Percentiles rank a stretch among this genome's conserved stretches.
Evolutionary conservation across 2,113 vertebrate genomes (phyloP).

Genomic region (Xiphias gladius): DNA sequence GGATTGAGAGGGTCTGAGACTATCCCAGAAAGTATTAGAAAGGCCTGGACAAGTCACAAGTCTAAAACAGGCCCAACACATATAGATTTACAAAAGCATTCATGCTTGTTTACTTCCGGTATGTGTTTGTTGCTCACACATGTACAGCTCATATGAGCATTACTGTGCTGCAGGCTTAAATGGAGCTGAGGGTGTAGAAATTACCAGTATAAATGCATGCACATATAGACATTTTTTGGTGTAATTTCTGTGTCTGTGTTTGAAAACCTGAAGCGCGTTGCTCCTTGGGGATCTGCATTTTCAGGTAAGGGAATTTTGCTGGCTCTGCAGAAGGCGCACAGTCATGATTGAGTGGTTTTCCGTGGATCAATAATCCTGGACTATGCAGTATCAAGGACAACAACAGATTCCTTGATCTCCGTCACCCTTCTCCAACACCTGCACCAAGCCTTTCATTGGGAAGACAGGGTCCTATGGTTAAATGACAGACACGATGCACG

Average conservation of each 20-base stretch:
- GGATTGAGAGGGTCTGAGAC: neutral
- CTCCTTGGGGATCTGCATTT: slow-evolving; percentile 36
- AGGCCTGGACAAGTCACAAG: slow-evolving; percentile 1
- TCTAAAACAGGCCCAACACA: slow-evolving; percentile 7
- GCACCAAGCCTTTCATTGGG: slow-evolving; percentile 32
- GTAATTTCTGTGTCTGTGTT: slow-evolving; percentile 21
- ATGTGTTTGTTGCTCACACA: neutral
- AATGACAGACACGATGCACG: slow-evolving; percentile 54
- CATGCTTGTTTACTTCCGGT: neutral
- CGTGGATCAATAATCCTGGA: slow-evolving; percentile 74
- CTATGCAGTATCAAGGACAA: slow-evolving; percentile 73
- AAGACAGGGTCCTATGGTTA: slow-evolving; percentile 50
- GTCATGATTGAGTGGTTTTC: slow-evolving; percentile 74
- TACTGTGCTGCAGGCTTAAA: neutral
- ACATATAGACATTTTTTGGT: neutral
- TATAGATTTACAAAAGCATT: slow-evolving; percentile 14
- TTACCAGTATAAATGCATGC: neutral
- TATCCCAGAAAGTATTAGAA: neutral
- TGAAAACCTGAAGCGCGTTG: slow-evolving; percentile 23
- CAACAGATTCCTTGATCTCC: slow-evolving; percentile 66
- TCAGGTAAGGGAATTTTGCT: slow-evolving; percentile 56
- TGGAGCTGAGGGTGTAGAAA: neutral
- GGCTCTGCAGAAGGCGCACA: slow-evolving; percentile 67
- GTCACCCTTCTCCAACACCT: slow-evolving; percentile 53
- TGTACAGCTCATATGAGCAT: neutral